Evolutionary conservation across 37 sponge, comb jelly and placozoan genomes (phyloP), one percentile per base, ranked within the genome.

Genomic region (Chondrosia reniformis): DNA sequence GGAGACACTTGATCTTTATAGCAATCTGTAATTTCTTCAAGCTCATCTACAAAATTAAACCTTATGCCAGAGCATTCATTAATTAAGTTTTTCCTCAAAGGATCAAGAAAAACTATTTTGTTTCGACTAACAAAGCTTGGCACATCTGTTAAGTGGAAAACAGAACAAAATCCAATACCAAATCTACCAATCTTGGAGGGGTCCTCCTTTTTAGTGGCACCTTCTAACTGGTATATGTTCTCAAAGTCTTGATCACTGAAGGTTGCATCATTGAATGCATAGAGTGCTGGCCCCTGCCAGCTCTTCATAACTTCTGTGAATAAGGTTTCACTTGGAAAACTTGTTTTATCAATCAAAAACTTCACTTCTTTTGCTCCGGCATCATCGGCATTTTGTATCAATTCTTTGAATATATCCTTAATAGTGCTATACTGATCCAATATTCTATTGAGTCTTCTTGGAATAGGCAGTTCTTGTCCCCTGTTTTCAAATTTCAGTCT

Each of bases 311-410:
- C 94, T 17, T 52, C 52, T 17, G 59, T 27, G 12, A 93, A 28
- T 1, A 93, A 44, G 24, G 81, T 58, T 33, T 42, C 54, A 36
- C 22, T 27, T 21, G 84, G 71, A 66, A 84, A 77, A 30, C 80
- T 41, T 69, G 85, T 64, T 85, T 87, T 81, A 55, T 93, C 90
- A 36, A 93, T 67, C 19, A 93, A 71, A 75, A 93, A 86, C 74
- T 86, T 86, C 21, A 93, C 81, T 59, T 84, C 75, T 21, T 49
- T 80, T 2, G 94, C 94, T 56, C 45, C 56, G 21, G 94, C 89
- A 86, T 93, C 94, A 81, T 93, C 94, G 57, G 94, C 94, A 89
- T 93, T 93, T 74, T 93, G 94, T 33, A 89, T 83, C 10, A 93
- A 56, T 54, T 93, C 94, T 41, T 93, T 93, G 71, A 93, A 89